Evolutionary conservation across 2,888 invertebrate genomes (phyloP).

Genomic region (Leuctra nigra): DNA sequence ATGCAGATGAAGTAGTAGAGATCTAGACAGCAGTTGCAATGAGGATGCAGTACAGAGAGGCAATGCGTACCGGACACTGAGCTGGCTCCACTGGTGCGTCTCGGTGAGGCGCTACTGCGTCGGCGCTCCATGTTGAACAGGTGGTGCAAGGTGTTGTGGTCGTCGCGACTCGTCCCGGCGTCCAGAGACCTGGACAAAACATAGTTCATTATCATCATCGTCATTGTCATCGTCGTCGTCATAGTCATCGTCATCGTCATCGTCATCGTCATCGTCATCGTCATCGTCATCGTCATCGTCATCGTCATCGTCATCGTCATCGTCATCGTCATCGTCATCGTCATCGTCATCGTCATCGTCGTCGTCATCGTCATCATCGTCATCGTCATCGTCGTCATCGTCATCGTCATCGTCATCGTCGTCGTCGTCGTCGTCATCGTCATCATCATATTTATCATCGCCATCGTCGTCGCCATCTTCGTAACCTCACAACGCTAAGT

Average conservation of each 20-base stretch:
- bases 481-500: no score
- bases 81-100: slow-evolving; percentile 76
- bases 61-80: slow-evolving; percentile 64
- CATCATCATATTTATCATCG: not conserved
- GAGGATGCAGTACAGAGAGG: no score
- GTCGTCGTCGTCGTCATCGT: not conserved
- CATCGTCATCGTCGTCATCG: not conserved
- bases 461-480: not conserved
- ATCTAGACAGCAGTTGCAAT: no score
- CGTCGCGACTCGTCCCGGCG: slow-evolving; percentile 36
- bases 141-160: slow-evolving; percentile 37
- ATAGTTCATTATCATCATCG: slow-evolving; percentile 8
- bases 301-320: slow-evolving; percentile 7
- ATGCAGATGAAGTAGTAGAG: no score
- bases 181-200: slow-evolving; percentile 35
- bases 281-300: slow-evolving; percentile 14
- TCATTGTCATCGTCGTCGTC: not conserved
- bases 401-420: not conserved
- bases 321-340: slow-evolving; percentile 4
- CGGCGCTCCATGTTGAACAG: slow-evolving; percentile 40
- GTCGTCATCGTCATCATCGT: not conserved
- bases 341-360: not conserved
- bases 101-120: slow-evolving; percentile 42
- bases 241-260: no score
- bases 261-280: slow-evolving; percentile 3